Evolutionary conservation across 2,113 vertebrate species (phyloP).

Genomic region (Sceloporus undulatus): DNA sequence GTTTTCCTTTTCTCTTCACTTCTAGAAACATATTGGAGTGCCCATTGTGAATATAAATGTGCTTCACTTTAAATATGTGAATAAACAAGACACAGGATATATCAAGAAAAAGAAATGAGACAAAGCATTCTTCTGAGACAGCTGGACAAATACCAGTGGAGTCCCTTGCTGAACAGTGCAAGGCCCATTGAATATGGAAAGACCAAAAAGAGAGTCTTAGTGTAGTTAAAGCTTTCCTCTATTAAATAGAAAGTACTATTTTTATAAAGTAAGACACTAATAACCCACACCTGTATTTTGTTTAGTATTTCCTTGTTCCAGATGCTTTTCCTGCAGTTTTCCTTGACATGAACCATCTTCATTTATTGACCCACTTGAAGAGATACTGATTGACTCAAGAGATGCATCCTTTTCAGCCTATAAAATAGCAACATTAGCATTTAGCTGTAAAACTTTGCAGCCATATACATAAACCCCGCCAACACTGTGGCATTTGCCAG

Average conservation of each 20-base stretch:
- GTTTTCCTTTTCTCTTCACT: background rate
- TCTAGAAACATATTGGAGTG: background rate
- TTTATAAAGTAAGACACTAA: background rate
- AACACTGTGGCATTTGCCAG: background rate
- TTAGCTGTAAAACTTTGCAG: background rate
- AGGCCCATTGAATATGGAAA: background rate
- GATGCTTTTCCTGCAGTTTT: slow-evolving; percentile 51
- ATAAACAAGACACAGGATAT: background rate
- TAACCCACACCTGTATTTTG: slow-evolving; percentile 59
- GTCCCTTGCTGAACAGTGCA: background rate
- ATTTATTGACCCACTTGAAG: background rate
- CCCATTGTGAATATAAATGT: background rate
- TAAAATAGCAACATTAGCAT: background rate
- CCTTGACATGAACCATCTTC: slow-evolving; percentile 26
- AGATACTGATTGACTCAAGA: slow-evolving; percentile 10
- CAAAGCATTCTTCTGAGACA: background rate
- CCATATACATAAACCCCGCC: background rate
- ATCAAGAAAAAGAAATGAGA: background rate
- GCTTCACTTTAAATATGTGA: background rate
- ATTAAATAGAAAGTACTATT: background rate
- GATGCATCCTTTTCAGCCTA: slow-evolving; percentile 47
- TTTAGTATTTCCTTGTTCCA: slow-evolving; percentile 48
- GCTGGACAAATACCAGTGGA: background rate
- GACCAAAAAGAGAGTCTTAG: background rate
- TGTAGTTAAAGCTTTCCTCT: background rate